Evolutionary conservation across 2,797 vertebrate genomes (phyloP), one percentile per base, ranked within the genome.

Genomic region (Protonibea diacanthus): DNA sequence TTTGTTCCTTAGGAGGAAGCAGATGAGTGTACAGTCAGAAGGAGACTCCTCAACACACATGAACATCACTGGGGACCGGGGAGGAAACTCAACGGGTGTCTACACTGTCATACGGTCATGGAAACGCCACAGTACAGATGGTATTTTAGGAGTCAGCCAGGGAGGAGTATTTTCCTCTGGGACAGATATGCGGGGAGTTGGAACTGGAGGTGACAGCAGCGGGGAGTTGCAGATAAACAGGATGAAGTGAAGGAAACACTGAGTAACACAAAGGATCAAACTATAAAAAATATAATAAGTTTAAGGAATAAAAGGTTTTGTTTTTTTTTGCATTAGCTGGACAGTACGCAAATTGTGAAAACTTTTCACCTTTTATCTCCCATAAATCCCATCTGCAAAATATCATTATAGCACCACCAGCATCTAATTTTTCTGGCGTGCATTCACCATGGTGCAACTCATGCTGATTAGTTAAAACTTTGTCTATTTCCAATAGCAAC

Each of bases 111-210:
- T 80, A 78, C 60, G 79, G 84, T 93, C 94, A 94, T 94, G 92
- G 94, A 93, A 94, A 96, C 93, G 4, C 83, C 85, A 76, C 83
- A 88, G 86, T 79, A 82, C 85, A 83, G 73, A 45, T 68, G 80
- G 78, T 95, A 96, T 95, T 95, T 95, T 82, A 74, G 80, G 90
- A 91, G 69, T 70, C 90, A 85, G 66, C 86, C 45, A 57, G 92
- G 84, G 94, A 87, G 60, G 74, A 3, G 49, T 2, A 12, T 66
- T 74, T 69, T 89, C 92, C 89, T 86, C 61, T 40, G 88, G 72
- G 89, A 89, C 25, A 58, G 63, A 79, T n/a, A 82, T 57, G 49
- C 25, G 69, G 49, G 72, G 71, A 87, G 51, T 66, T 74, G 74
- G 70, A 86, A 75, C 61, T 57, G 62, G 78, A 83, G 53, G 69